These are phyloP conservation scores for Heliconius sara DNA, from an alignment of 2,888 invertebrate genomes.

Conservation along the genomic window DNA sequence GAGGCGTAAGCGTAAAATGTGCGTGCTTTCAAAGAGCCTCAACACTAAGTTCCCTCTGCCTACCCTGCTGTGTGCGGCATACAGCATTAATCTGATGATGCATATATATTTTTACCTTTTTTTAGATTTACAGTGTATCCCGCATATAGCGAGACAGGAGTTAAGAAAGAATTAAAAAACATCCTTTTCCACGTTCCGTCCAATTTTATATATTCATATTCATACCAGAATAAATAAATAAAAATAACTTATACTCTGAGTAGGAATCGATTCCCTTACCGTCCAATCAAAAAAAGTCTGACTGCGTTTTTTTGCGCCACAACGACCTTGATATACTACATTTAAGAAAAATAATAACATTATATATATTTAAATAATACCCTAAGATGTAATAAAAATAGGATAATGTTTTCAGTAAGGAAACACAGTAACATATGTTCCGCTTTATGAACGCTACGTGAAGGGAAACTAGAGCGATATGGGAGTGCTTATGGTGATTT, in stretches of 20 bases:
- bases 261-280: neutral
- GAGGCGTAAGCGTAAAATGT: too few relatives aligned
- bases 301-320: neutral
- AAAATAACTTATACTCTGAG: neutral
- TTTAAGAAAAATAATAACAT: neutral
- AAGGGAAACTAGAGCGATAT: conserved; percentile 7
- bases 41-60: too few relatives aligned
- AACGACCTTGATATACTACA: neutral
- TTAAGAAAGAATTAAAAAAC: too few relatives aligned
- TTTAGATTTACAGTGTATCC: too few relatives aligned
- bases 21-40: too few relatives aligned
- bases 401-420: conserved; percentile 1
- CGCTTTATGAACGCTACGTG: conserved; percentile 22
- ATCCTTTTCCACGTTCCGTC: too few relatives aligned
- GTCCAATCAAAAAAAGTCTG: neutral
- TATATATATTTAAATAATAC: neutral
- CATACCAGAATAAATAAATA: too few relatives aligned
- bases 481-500: conserved; percentile 20
- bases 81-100: too few relatives aligned
- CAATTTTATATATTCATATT: too few relatives aligned
- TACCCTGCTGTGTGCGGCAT: too few relatives aligned
- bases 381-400: neutral
- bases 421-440: conserved; percentile 3
- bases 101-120: too few relatives aligned
- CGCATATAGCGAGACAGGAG: too few relatives aligned